phyloP scores from a whole-genome alignment of 2,797 vertebrate species.

The Coccyzus lansbergi region DNA sequence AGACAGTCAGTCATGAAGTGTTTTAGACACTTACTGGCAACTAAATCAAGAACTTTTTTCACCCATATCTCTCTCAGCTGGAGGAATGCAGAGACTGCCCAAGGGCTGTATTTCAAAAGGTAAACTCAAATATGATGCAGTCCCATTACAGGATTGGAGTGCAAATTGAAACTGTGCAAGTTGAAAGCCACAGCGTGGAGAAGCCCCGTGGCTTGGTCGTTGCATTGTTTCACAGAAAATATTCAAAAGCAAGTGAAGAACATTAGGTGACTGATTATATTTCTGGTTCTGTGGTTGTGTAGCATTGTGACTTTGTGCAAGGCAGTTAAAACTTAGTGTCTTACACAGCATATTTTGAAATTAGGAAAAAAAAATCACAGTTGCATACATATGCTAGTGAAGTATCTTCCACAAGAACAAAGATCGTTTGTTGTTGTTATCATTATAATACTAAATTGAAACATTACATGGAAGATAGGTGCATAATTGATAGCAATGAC shows the following conservation, averaged over 20 bases:
- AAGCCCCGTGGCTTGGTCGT: neutral
- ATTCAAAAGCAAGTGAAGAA: constrained; percentile 22
- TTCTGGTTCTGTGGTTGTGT: neutral
- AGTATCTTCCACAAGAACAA: neutral
- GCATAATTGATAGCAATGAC: constrained; percentile 71
- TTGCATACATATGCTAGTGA: neutral
- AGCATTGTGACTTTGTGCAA: neutral
- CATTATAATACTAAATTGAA: constrained; percentile 51
- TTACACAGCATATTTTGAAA: neutral
- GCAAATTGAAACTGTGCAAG: neutral
- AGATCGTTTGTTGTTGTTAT: constrained; percentile 23
- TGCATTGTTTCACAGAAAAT: neutral
- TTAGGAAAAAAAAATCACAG: too few relatives aligned
- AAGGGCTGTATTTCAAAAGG: constrained; percentile 45
- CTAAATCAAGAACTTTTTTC: constrained; percentile 48
- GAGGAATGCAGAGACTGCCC: neutral
- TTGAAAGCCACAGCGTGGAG: neutral
- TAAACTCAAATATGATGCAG: constrained; percentile 14
- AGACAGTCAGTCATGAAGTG: constrained; percentile 1
- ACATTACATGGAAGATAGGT: constrained; percentile 38
- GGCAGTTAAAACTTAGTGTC: neutral
- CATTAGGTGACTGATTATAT: neutral
- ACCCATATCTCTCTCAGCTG: neutral
- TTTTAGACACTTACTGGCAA: constrained; percentile 30
- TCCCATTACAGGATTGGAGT: neutral